Conservation (phyloP, 2,888 invertebrate species). For the Drosophila antonietae region DNA sequence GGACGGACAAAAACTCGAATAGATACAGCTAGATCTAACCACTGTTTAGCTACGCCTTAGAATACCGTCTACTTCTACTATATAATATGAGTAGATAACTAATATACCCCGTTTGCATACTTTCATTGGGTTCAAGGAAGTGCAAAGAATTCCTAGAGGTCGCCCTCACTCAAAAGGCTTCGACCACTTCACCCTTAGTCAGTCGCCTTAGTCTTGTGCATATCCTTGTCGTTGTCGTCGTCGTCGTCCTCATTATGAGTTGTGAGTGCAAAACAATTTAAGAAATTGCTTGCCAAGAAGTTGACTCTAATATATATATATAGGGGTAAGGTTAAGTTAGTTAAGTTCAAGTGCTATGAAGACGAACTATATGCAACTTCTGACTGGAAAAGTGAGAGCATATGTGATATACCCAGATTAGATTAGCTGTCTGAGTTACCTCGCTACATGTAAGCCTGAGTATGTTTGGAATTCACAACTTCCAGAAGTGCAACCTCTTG, state of each 20-base stretch:
- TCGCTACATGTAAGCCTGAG: too few relatives aligned
- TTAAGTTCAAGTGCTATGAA: not conserved
- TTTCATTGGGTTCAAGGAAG: not conserved
- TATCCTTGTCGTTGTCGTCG: constrained; percentile 27
- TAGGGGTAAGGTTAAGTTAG: not conserved
- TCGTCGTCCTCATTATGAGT: constrained; percentile 56
- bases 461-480: not conserved
- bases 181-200: constrained; percentile 1
- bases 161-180: not conserved
- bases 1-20: too few relatives aligned
- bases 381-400: not conserved
- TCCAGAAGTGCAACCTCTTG: not conserved
- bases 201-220: constrained; percentile 7
- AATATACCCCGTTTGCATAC: not conserved
- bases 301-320: not conserved
- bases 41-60: not conserved
- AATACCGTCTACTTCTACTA: not conserved
- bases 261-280: constrained; percentile 70
- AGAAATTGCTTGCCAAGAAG: constrained; percentile 65
- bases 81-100: not conserved
- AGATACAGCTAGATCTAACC: not conserved
- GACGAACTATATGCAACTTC: not conserved
- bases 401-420: not conserved
- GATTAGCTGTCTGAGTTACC: not conserved
- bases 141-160: constrained; percentile 1